Evolutionary conservation across 2,888 invertebrate genomes (phyloP), one percentile per base, ranked within the genome.

Genomic region (Dasysyrphus tricinctus): DNA sequence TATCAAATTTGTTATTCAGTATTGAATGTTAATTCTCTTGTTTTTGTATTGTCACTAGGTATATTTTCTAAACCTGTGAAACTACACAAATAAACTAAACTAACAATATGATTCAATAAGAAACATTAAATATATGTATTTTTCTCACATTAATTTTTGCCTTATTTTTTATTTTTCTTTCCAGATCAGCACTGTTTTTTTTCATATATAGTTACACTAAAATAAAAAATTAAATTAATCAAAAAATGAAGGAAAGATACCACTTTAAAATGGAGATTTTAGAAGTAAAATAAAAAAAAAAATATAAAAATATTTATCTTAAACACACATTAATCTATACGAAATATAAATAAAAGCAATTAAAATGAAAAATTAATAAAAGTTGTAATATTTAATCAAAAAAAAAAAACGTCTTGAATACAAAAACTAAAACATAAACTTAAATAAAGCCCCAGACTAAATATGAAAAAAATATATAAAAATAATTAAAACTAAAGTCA

Each of bases 381-480:
- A 78, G 39, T 61, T 39, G 63, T 76, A 56, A 80, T 59, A 77
- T 69, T 49, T 59, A 77, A 80, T 69, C 49, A 37, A 67, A 77
- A 81, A 49, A 80, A 32, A 32, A 32, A 32, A 44, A 81, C 81
- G 75, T 47, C 69, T 86, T 72, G 82, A 86, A 86, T 44, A 78
- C 63, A 74, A 78, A 72, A 81, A 73, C n/a, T 77, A 44, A 78
- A 44, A 61, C 14, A 63, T 32, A 65, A 79, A 75, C 29, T 74
- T 85, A 85, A 85, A 85, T 85, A 85, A 85, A 78, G 81, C 47
- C 85, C 76, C 61, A 73, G 77, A 74, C 74, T 85, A 81, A 85
- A 85, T 70, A 73, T 61, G 19, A 67, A 59, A 69, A 70, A 47
- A 69, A 24, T 24, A 24, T 24, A 54, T 37, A 49, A 61, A 70